Conservation (phyloP, 2,888 invertebrate genomes). For the Zootermopsis nevadensis region DNA sequence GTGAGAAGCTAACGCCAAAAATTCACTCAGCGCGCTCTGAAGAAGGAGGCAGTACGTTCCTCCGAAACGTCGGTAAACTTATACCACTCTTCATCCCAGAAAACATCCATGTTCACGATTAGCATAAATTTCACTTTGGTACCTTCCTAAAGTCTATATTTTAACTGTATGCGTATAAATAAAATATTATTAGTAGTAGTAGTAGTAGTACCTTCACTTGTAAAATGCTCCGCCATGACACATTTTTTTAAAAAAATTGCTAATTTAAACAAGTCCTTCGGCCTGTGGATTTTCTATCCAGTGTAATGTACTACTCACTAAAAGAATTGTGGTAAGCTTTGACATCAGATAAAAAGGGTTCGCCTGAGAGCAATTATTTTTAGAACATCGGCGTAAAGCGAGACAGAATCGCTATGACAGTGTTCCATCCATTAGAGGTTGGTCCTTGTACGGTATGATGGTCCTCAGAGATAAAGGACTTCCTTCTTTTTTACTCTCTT, state of each 20-base stretch:
- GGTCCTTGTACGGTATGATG: background rate
- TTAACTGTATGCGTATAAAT: too few species aligned
- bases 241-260: background rate
- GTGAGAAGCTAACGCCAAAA: too few species aligned
- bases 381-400: background rate
- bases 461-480: background rate
- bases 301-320: background rate
- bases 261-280: background rate
- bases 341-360: background rate
- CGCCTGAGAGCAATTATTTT: constrained; percentile 12
- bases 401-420: background rate
- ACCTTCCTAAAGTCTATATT: too few species aligned
- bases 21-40: too few species aligned
- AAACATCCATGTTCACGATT: too few species aligned
- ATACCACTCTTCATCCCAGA: too few species aligned
- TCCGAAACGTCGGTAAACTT: too few species aligned
- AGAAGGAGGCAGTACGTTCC: too few species aligned
- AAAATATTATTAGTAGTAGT: too few species aligned
- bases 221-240: background rate
- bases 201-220: background rate
- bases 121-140: too few species aligned
- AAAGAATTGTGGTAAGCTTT: constrained; percentile 5
- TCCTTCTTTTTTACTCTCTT: too few species aligned
- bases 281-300: constrained; percentile 16
- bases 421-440: background rate